Percentiles rank a stretch among this genome's conserved stretches.
These are phyloP conservation scores for Gymnothorax reevesii DNA, from an alignment of 2,797 vertebrate genomes.

Conservation along the genomic window DNA sequence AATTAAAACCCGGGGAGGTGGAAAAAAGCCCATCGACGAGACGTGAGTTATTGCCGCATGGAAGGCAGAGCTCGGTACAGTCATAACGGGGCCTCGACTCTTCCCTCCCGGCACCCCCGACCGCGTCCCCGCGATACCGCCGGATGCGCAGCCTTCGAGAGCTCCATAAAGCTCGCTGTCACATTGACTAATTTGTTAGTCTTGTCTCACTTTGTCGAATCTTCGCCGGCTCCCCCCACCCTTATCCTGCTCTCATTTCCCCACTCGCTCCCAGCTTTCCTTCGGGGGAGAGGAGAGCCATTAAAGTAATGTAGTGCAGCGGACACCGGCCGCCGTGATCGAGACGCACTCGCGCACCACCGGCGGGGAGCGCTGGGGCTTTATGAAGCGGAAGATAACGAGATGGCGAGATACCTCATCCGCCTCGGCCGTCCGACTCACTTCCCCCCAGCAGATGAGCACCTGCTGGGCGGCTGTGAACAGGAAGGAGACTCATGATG, in stretches of 20 bases:
- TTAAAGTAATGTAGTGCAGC: conserved; percentile 72
- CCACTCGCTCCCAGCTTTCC: neutral
- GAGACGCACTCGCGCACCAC: conserved; percentile 48
- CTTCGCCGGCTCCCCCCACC: conserved; percentile 54
- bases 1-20: neutral
- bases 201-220: conserved; percentile 70
- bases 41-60: neutral
- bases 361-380: conserved; percentile 48
- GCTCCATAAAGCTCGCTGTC: conserved; percentile 76
- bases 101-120: neutral
- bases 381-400: conserved; percentile 68
- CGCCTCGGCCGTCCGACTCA: conserved; percentile 82
- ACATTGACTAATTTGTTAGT: conserved; percentile 78
- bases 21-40: neutral
- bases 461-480: conserved; percentile 43
- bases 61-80: no score
- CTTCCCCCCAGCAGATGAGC: conserved; percentile 56
- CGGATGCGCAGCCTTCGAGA: conserved; percentile 41
- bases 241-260: conserved; percentile 39
- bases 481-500: conserved; percentile 40
- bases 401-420: conserved; percentile 75
- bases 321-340: conserved; percentile 61
- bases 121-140: neutral
- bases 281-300: conserved; percentile 48
- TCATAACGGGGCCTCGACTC: neutral